Evolutionary conservation across 2,888 invertebrate species (phyloP), one percentile per base, ranked within the genome.

Genomic region (Dryobotodes eremita): DNA sequence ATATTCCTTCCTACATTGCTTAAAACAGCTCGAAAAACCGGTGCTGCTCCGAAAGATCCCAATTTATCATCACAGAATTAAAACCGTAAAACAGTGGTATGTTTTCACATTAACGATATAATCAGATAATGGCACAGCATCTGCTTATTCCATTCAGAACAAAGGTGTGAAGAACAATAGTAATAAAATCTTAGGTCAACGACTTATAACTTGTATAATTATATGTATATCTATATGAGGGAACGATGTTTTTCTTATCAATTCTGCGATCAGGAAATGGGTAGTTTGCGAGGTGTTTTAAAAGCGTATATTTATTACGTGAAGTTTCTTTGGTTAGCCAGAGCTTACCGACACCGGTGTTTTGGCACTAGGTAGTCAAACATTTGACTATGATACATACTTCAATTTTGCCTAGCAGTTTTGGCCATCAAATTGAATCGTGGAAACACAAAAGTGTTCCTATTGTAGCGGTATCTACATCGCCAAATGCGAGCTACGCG

Each of bases 131-230:
- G 80, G 80, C 68, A 31, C 55, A 68, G 5, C 70, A 82, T 84
- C 85, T 81, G 77, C 85, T 77, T 85, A 77, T 57, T 3, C 70
- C 70, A 71, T 50, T 50, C 64, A 23, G 55, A 73, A 85, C 86
- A 86, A 85, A 85, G 80, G 85, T 69, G 77, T 80, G 75, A 85
- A 78, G 71, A 71, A 76, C 77, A 80, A 85, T 68, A 77, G 66
- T 57, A 71, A 86, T 86, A 80, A 83, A 85, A 57, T 68, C 61
- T 64, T n/a, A 36, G 84, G 84, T 86, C 84, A 62, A 75, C 53
- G 85, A 86, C 85, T 77, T 83, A 69, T 79, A 75, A 69, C 82
- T 83, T 69, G 72, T 81, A 65, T 83, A 85, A 85, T 83, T 85
- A 75, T 75, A 83, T 85, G 77, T 75, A 83, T 64, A 42, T 82